These are phyloP conservation scores for Centrocercus urophasianus DNA, from an alignment of 2,113 vertebrate species.

Conservation along the genomic window DNA sequence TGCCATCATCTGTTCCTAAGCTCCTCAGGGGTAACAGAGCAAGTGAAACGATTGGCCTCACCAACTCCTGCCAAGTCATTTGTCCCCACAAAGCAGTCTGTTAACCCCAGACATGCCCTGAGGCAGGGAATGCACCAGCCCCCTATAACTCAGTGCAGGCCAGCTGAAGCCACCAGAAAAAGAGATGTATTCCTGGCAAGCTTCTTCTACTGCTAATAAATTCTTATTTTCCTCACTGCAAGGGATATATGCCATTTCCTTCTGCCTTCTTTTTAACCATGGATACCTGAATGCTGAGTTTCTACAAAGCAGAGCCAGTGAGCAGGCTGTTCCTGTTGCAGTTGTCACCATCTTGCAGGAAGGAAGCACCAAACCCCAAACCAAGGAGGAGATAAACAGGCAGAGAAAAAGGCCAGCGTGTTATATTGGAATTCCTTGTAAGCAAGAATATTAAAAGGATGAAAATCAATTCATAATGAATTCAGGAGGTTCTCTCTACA, in stretches of 20 bases:
- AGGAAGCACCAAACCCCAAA: neutral
- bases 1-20: neutral
- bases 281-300: neutral
- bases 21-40: neutral
- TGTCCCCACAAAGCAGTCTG: neutral
- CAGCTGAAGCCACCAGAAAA: neutral
- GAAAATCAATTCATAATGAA: conserved; percentile 21
- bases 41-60: neutral
- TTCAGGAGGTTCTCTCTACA: neutral
- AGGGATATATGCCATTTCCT: neutral
- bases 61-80: neutral
- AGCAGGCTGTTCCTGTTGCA: neutral
- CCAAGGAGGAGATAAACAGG: neutral
- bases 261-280: neutral
- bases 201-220: neutral
- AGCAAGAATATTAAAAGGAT: conserved; percentile 31
- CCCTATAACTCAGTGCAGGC: neutral
- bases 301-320: neutral
- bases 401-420: neutral
- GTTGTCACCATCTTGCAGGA: neutral
- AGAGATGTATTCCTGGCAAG: neutral
- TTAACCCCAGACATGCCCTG: neutral
- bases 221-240: neutral
- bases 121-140: neutral
- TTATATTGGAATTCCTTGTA: neutral